These are phyloP conservation scores for Hippocampus guttulatus DNA, from an alignment of 2,113 vertebrate genomes.

Conservation along the genomic window DNA sequence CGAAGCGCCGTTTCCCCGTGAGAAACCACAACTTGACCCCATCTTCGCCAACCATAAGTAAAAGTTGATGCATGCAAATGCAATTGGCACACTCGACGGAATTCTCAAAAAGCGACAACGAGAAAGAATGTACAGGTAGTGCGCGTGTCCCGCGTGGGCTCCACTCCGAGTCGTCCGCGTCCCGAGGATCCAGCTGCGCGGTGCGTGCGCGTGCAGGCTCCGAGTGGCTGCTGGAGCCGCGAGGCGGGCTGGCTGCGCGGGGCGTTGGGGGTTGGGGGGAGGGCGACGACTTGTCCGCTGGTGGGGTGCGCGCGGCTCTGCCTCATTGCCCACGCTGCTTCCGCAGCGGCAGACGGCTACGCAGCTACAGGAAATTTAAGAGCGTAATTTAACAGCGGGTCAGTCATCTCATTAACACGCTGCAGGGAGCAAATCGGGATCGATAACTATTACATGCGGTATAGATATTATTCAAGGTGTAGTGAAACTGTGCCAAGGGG, in stretches of 20 bases:
- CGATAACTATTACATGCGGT: slow-evolving; percentile 33
- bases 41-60: slow-evolving; percentile 73
- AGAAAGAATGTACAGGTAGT: slow-evolving; percentile 4
- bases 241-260: slow-evolving; percentile 26
- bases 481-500: not conserved
- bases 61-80: slow-evolving; percentile 56
- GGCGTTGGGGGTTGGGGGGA: slow-evolving; percentile 30
- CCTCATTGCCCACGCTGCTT: slow-evolving; percentile 49
- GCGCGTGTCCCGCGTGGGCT: slow-evolving; percentile 25
- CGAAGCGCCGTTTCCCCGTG: slow-evolving; percentile 58
- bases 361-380: slow-evolving; percentile 59
- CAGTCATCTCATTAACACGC: slow-evolving; percentile 61
- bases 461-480: not conserved
- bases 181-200: slow-evolving; percentile 56
- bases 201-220: slow-evolving; percentile 33
- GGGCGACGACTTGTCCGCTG: not conserved
- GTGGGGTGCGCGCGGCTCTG: slow-evolving; percentile 47
- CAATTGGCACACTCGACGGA: slow-evolving; percentile 11
- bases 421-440: slow-evolving; percentile 30
- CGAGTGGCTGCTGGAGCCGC: slow-evolving; percentile 33
- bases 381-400: slow-evolving; percentile 54
- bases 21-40: slow-evolving; percentile 67
- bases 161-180: slow-evolving; percentile 59
- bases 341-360: slow-evolving; percentile 50
- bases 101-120: not conserved